phyloP scores from a whole-genome alignment of 1,140 invertebrate species.

The Drosophila equinoxialis region DNA sequence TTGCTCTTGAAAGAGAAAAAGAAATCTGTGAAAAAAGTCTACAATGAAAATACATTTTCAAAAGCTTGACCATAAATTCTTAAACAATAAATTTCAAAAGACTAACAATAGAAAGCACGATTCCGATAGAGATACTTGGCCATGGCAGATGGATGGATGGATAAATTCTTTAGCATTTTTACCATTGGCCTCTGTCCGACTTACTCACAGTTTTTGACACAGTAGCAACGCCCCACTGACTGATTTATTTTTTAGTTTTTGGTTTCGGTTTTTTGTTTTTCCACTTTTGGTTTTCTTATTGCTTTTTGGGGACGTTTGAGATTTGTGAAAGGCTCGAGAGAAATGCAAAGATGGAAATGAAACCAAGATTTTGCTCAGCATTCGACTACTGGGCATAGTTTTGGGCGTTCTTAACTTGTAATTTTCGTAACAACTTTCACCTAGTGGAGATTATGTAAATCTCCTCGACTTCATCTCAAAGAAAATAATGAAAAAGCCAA shows the following conservation, averaged over 20 bases:
- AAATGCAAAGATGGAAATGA: not conserved
- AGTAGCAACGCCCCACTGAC: conserved; percentile 76
- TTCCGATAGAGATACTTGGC: conserved; percentile 6
- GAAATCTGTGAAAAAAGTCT: conserved; percentile 27
- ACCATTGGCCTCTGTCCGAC: conserved; percentile 34
- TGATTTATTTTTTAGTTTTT: conserved; percentile 55
- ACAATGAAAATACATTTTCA: conserved; percentile 23
- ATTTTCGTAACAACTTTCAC: conserved; percentile 75
- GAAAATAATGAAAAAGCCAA: conserved; percentile 27
- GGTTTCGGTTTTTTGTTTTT: conserved; percentile 30
- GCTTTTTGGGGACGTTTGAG: conserved; percentile 45
- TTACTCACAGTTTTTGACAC: conserved; percentile 54
- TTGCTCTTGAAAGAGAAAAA: conserved; percentile 35
- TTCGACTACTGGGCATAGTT: conserved; percentile 70
- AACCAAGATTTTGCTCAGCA: conserved; percentile 21
- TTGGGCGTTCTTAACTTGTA: conserved; percentile 64
- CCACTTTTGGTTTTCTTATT: conserved; percentile 13
- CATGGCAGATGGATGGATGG: conserved; percentile 26
- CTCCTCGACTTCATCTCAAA: conserved; percentile 19
- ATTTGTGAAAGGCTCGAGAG: conserved; percentile 68
- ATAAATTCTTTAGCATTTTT: conserved; percentile 65
- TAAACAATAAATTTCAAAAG: conserved; percentile 47
- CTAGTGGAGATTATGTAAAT: conserved; percentile 68
- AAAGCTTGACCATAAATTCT: conserved; percentile 46
- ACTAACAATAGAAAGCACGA: conserved; percentile 44